These are phyloP conservation scores for Gulo gulo DNA, from an alignment of 2,113 vertebrate species.

Conservation along the genomic window DNA sequence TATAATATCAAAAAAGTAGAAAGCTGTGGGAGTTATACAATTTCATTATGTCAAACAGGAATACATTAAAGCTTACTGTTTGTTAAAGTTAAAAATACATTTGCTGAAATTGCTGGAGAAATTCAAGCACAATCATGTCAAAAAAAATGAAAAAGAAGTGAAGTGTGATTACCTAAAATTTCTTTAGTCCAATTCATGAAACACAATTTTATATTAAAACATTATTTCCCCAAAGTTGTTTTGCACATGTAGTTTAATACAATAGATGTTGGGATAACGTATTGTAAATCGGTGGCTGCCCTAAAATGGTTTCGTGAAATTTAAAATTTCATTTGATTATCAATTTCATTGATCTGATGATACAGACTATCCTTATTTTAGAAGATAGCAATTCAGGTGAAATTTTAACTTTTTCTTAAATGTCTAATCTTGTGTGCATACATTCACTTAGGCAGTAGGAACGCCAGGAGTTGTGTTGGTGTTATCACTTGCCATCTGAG, in stretches of 20 bases:
- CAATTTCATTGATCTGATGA: not conserved
- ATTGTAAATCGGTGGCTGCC: not conserved
- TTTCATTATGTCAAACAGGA: conserved; percentile 75
- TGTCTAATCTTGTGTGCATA: not conserved
- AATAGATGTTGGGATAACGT: not conserved
- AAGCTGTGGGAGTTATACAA: conserved; percentile 70
- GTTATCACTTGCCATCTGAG: not conserved
- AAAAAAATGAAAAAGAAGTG: conserved; percentile 64
- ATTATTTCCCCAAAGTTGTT: not conserved
- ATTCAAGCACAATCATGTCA: conserved; percentile 70
- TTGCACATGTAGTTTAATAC: conserved; percentile 44
- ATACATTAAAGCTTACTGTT: conserved; percentile 74
- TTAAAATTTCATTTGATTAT: not conserved
- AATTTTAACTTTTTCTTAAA: not conserved
- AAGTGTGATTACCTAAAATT: conserved; percentile 62
- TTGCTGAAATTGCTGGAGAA: conserved; percentile 65
- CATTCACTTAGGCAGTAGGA: not conserved
- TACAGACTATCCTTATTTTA: not conserved
- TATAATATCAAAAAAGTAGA: conserved; percentile 75
- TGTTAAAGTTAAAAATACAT: conserved; percentile 76
- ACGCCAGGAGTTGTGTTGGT: not conserved
- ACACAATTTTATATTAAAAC: conserved; percentile 49
- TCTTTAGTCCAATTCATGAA: conserved; percentile 46
- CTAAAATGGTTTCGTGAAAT: not conserved
- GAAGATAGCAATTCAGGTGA: not conserved